Evolutionary conservation across 2,888 invertebrate species (phyloP).

Genomic region (Cheiracanthium punctorium): DNA sequence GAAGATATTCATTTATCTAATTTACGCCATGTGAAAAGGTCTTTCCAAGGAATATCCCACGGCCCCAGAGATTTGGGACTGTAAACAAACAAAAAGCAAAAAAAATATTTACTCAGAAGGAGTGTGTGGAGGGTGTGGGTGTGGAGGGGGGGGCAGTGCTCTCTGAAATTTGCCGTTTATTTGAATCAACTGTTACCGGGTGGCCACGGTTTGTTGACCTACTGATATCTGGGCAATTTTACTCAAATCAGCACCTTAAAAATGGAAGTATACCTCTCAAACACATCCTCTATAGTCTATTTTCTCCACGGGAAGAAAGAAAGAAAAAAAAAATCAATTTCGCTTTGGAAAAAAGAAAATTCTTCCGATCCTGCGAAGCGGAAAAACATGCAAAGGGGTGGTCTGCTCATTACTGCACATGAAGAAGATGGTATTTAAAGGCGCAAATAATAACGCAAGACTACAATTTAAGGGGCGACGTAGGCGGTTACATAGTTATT

Average conservation of each 20-base stretch:
- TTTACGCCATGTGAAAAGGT: too few relatives aligned
- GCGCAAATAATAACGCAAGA: slow-evolving; percentile 23
- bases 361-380: background rate
- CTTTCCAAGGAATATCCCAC: too few relatives aligned
- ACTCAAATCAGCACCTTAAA: slow-evolving; percentile 15
- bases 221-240: background rate
- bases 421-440: slow-evolving; percentile 52
- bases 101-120: too few relatives aligned
- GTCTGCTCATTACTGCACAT: slow-evolving; percentile 29
- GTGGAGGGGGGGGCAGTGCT: background rate
- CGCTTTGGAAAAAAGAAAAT: background rate
- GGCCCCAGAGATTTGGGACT: too few relatives aligned
- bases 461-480: slow-evolving; percentile 3
- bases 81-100: too few relatives aligned
- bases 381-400: slow-evolving; percentile 28
- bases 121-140: too few relatives aligned
- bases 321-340: background rate
- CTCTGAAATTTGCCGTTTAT: background rate
- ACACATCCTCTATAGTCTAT: slow-evolving; percentile 13
- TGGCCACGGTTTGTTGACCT: slow-evolving; percentile 4
- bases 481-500: slow-evolving; percentile 34
- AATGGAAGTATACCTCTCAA: background rate
- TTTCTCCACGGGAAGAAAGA: too few relatives aligned
- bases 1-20: too few relatives aligned
- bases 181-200: background rate